Evolutionary conservation across 2,888 invertebrate species (phyloP).

Genomic region (Oscheius sp.): DNA sequence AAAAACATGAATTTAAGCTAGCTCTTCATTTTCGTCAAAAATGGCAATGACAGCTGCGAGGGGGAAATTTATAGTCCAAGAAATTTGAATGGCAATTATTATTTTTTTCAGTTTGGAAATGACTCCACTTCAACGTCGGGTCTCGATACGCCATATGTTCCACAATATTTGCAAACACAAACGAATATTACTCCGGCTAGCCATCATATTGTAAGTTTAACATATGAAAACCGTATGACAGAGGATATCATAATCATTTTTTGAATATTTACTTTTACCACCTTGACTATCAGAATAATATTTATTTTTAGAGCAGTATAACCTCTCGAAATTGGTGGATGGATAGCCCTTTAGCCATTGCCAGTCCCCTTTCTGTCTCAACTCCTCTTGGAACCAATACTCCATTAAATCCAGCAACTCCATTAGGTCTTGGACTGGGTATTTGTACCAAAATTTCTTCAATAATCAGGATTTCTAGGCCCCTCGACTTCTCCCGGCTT

Average conservation of each 20-base stretch:
- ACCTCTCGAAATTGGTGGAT: conserved; percentile 20
- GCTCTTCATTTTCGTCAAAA: too few species aligned
- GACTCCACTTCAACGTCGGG: neutral
- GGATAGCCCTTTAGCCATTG: conserved; percentile 13
- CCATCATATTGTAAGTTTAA: too few species aligned
- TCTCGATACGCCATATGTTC: conserved; percentile 50
- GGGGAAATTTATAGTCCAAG: neutral
- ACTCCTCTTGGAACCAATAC: conserved; percentile 11
- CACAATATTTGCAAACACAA: conserved; percentile 56
- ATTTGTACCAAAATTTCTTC: neutral
- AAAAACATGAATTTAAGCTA: too few species aligned
- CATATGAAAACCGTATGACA: too few species aligned
- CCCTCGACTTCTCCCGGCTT: conserved; percentile 16
- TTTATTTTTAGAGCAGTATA: conserved; percentile 11
- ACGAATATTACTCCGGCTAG: too few species aligned
- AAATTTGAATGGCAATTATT: conserved; percentile 15
- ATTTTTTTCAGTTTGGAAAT: conserved; percentile 16
- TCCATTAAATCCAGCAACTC: conserved; percentile 27
- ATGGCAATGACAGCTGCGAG: neutral
- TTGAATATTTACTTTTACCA: neutral
- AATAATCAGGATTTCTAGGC: conserved; percentile 2
- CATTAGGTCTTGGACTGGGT: conserved; percentile 18
- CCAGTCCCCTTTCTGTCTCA: conserved; percentile 13
- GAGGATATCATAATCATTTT: too few species aligned
- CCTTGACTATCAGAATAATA: neutral